Evolutionary conservation across 1,140 invertebrate genomes (phyloP), one percentile per base, ranked within the genome.

Genomic region (Drosophila simulans): DNA sequence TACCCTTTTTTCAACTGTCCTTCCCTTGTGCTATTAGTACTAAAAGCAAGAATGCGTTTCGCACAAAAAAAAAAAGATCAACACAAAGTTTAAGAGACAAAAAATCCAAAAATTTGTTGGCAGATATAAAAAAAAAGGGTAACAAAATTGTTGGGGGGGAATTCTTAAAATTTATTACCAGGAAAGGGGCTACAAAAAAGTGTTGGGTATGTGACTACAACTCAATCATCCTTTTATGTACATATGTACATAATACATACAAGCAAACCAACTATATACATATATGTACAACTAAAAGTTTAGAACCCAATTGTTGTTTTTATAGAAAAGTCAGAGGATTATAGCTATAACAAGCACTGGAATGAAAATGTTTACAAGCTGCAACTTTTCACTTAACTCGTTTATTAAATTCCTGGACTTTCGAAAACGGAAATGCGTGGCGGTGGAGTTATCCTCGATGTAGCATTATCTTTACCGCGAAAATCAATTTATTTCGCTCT

Each of bases 161-260:
- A 77, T 73, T 78, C 65, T 62, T 56, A 42, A 77, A 77, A 77
- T 77, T 77, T 77, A 77, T 77, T 64, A 8, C 3, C 12, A 25
- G 27, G 39, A 35, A 39, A 10, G 42, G 37, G 35, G 54, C 37
- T 27, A 20, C 22, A 55, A 64, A 46, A 66, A 31, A 31, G 63
- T 42, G 34, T n/a, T 20, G 11, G 31, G 42, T 62, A 65, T 20
- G 40, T 64, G 63, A 37, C 20, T 35, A 66, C 48, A 51, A 35
- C 63, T 66, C 37, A 43, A 64, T 66, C 43, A 48, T 42, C 37
- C 27, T 35, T 40, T 63, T 66, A 39, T 13, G 10, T 13, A 34
- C 22, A 48, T 39, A 17, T 15, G 15, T 37, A 15, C 5, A 22
- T 15, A 10, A 39, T 39, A 0, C 13, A 39, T 13, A 4, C 12